Evolutionary conservation across 2,888 invertebrate genomes (phyloP).

Genomic region (Nyleta sp.): DNA sequence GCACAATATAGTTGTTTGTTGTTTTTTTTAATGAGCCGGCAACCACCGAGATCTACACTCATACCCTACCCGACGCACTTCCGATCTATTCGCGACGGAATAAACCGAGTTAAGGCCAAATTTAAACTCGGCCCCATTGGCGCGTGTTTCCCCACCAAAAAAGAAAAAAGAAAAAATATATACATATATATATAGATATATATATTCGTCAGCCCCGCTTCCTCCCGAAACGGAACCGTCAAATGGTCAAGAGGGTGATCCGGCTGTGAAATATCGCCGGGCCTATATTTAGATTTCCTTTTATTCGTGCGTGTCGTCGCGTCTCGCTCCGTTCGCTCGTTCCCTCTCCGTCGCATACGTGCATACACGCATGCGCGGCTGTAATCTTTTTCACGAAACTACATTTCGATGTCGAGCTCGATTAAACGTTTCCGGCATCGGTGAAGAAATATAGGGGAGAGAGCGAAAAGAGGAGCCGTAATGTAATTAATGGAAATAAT

Average conservation of each 20-base stretch:
- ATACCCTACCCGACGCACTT: too few species aligned
- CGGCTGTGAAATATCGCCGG: conserved; percentile 57
- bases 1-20: too few species aligned
- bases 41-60: too few species aligned
- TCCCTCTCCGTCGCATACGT: neutral
- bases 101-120: conserved; percentile 35
- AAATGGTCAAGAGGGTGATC: conserved; percentile 63
- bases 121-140: conserved; percentile 39
- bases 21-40: too few species aligned
- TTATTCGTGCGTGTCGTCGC: conserved; percentile 34
- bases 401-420: conserved; percentile 56
- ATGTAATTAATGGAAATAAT: conserved; percentile 59
- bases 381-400: conserved; percentile 56
- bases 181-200: too few species aligned
- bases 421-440: conserved; percentile 58
- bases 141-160: conserved; percentile 19
- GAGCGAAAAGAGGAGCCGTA: conserved; percentile 39
- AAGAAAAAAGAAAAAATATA: conserved; percentile 26
- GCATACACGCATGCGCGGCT: conserved; percentile 7
- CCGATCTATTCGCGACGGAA: conserved; percentile 31
- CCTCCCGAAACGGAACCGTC: conserved; percentile 45
- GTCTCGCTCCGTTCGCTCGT: neutral
- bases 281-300: conserved; percentile 61
- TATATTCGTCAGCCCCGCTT: conserved; percentile 12
- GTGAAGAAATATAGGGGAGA: conserved; percentile 49